Conservation (phyloP, 2,113 vertebrate species). For the Bambusicola thoracicus region DNA sequence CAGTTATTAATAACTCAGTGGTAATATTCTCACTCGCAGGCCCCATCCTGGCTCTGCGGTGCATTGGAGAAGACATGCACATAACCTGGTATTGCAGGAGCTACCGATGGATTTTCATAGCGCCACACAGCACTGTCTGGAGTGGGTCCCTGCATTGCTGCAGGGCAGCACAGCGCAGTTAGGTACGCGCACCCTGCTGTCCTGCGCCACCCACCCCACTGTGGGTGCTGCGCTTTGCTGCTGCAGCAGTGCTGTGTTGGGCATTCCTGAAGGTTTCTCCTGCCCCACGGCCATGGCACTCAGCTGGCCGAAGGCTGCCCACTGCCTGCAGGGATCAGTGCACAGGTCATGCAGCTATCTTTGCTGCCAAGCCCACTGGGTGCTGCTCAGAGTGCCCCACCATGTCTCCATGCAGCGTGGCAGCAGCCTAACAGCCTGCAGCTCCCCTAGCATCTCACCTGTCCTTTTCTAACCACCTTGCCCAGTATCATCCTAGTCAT, state of each 20-base stretch:
- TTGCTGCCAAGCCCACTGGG: too few species aligned
- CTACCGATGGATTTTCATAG: not conserved
- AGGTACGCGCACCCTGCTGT: not conserved
- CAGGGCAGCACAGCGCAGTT: not conserved
- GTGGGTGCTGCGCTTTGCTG: too few species aligned
- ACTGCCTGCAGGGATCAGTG: too few species aligned
- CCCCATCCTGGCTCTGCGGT: rapidly evolving
- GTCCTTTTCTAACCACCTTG: not conserved
- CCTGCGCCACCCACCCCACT: not conserved
- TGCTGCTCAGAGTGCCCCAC: too few species aligned
- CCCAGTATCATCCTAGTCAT: rapidly evolving
- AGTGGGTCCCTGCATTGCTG: not conserved
- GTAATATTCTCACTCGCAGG: rapidly evolving
- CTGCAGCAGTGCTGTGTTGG: not conserved
- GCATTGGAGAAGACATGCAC: rapidly evolving
- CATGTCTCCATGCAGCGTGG: too few species aligned
- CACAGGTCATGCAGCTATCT: too few species aligned
- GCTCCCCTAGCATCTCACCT: rapidly evolving
- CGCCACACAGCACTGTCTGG: too few species aligned
- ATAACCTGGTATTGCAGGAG: rapidly evolving
- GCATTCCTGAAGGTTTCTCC: too few species aligned
- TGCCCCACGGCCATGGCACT: too few species aligned
- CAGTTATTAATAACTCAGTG: rapidly evolving
- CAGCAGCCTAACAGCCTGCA: rapidly evolving
- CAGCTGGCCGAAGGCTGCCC: too few species aligned